Evolutionary conservation across 1,140 invertebrate genomes (phyloP), one percentile per base, ranked within the genome.

Genomic region (Ridgeia piscesae): DNA sequence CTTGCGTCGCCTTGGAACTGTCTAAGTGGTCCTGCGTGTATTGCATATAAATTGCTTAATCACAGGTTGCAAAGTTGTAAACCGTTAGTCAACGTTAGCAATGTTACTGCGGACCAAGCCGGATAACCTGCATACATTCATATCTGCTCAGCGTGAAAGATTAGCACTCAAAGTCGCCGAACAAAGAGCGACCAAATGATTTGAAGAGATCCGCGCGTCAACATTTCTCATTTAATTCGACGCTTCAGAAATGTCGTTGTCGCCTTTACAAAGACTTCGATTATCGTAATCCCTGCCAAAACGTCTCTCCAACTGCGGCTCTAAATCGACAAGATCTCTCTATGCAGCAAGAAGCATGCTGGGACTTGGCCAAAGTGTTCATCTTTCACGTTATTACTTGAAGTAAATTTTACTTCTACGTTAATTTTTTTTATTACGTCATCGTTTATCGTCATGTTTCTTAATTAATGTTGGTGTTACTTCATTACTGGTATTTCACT

Each of bases 41-140:
- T 31, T 77, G 58, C 58, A 77, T 77, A 77, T 77, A 77, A 77
- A 77, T 77, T 77, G 58, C 58, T 77, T 77, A 77, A 77, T 77
- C 58, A 21, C 58, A 77, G 58, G 27, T 31, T 77, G 58, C 27
- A 77, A 77, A 77, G 27, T 31, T 77, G 58, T 77, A 77, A 77
- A 77, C 58, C 58, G 27, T 31, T 0, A 77, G 27, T 21, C 58
- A 77, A 31, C 27, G 58, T 4, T 77, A 77, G 11, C 27, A 4
- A 77, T 77, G 27, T 27, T 21, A 77, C 58, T 4, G 27, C 58
- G 11, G 17, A 77, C 27, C 6, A 14, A 77, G 6, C 58, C 58
- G 2, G 58, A 77, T 77, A 9, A 77, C 58, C 58, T 77, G 17
- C 58, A 42, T 77, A 31, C 2, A 77, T 77, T 21, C 58, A 77